Conservation (phyloP, 2,113 vertebrate species). For the Poeciliopsis occidentalis region DNA sequence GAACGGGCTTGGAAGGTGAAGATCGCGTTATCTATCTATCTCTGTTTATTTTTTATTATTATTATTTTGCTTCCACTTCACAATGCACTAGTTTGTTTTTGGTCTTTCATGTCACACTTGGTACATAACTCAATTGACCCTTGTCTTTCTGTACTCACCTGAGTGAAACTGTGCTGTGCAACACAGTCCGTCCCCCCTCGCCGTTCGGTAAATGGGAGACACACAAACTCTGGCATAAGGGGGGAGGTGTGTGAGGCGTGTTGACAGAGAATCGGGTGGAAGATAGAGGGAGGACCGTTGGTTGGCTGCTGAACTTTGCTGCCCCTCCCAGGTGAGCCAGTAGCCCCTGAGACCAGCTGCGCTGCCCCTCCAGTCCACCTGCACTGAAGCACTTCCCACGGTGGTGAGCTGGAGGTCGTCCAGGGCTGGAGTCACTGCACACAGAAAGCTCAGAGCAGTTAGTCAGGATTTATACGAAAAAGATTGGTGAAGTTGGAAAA, state of each 20-base stretch:
- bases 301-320: conserved; percentile 30
- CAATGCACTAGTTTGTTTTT: too few relatives aligned
- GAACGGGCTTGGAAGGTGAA: too few relatives aligned
- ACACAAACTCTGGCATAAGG: conserved; percentile 81
- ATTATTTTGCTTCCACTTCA: too few relatives aligned
- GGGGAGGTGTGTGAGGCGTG: conserved; percentile 77
- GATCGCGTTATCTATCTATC: too few relatives aligned
- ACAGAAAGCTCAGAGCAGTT: conserved; percentile 10
- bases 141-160: conserved; percentile 65
- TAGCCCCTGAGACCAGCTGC: conserved; percentile 80
- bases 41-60: too few relatives aligned
- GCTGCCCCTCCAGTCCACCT: conserved; percentile 82
- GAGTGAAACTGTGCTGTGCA: conserved; percentile 76
- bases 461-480: conserved; percentile 3
- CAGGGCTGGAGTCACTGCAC: conserved; percentile 74
- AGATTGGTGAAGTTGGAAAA: background rate
- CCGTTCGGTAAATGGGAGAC: conserved; percentile 81
- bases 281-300: conserved; percentile 71
- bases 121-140: background rate
- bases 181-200: conserved; percentile 80
- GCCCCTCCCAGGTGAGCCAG: conserved; percentile 83
- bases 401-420: conserved; percentile 80
- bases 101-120: background rate
- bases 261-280: conserved; percentile 74
- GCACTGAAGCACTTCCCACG: conserved; percentile 79